Evolutionary conservation across 2,797 vertebrate genomes (phyloP).

Genomic region (Gadopsis bispinosus): DNA sequence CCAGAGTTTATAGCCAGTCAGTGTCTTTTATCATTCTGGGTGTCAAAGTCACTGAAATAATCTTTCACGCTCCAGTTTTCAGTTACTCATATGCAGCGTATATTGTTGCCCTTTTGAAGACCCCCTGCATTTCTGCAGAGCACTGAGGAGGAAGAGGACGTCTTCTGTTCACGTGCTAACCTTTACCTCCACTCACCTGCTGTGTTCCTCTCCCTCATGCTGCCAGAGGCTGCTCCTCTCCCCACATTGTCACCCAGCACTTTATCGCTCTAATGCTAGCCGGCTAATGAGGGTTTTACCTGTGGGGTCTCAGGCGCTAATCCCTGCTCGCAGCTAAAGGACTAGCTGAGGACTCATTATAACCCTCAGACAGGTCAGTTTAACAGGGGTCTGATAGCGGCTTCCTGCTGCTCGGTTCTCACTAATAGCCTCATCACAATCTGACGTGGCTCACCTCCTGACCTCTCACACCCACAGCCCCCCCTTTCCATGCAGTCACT

Average conservation of each 20-base stretch:
- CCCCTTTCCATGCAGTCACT: not conserved
- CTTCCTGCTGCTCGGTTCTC: slow-evolving; percentile 31
- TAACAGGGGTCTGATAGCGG: slow-evolving; percentile 33
- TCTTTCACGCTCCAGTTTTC: not conserved
- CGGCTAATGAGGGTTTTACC: slow-evolving; percentile 55
- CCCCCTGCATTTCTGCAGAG: not conserved
- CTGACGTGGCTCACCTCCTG: slow-evolving; percentile 13
- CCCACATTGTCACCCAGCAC: not conserved
- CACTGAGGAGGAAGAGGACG: not conserved
- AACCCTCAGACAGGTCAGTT: slow-evolving; percentile 12
- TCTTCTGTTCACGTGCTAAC: slow-evolving; percentile 16
- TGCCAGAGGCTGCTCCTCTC: not conserved
- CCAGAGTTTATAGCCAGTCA: too few relatives aligned
- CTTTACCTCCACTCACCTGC: slow-evolving; percentile 23
- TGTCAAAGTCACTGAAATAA: too few relatives aligned
- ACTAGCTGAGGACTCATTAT: slow-evolving; percentile 31
- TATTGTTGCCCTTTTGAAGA: not conserved
- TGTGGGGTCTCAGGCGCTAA: slow-evolving; percentile 52
- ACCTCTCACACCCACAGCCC: slow-evolving; percentile 4
- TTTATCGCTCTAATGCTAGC: slow-evolving; percentile 29
- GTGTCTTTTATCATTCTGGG: too few relatives aligned
- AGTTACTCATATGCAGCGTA: too few relatives aligned
- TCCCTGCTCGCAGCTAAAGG: slow-evolving; percentile 47
- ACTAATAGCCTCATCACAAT: slow-evolving; percentile 40
- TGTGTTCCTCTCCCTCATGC: slow-evolving; percentile 1